Base-by-base conservation (phyloP, 1,140 invertebrate genomes). In the Trichonephila clavata region DNA sequence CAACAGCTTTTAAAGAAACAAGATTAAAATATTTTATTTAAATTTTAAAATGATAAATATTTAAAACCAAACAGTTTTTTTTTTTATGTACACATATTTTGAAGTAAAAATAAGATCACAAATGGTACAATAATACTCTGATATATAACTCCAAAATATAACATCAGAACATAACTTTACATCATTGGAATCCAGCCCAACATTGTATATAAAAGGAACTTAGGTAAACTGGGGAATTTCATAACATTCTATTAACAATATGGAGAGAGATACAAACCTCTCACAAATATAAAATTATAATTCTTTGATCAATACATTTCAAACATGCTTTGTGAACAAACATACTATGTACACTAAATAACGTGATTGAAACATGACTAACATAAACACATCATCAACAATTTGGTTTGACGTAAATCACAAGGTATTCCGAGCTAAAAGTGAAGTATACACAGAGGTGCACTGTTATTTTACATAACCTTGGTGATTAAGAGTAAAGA, bases 11-110 rank as follows among this genome's bases (percentile, higher is more conserved):
- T n/a, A 43, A 87, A 87, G 60, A 63, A 87, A 87, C 86, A 87
- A 65, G 86, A 87, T 87, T 87, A 87, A 87, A 87, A 87, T 87
- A 87, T 87, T 86, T 87, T 63, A 63, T 87, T 87, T 27, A 63
- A 60, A 57, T 61, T 87, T 87, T 63, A 61, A 87, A 87, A 87
- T 39, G 50, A 87, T 87, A 84, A 10, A 84, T 24, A 84, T 50
- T 24, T 59, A 84, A 84, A 84, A 84, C n/a, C 50, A 59, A 60
- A 84, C 43, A 84, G 57, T 84, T 57, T 59, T 60, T 84, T 57
- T 59, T 60, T 32, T 43, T 84, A 50, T 84, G 14, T 84, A 59
- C 59, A 59, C 50, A 84, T 20, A 59, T n/a, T 84, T 59, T 84
- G 57, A 84, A 84, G 24, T 84, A 84, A 84, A 84, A 84, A 84